Percentiles rank a stretch among this genome's conserved stretches.
These are phyloP conservation scores for Sebastolobus alascanus DNA, from an alignment of 2,797 vertebrate genomes.

Conservation along the genomic window DNA sequence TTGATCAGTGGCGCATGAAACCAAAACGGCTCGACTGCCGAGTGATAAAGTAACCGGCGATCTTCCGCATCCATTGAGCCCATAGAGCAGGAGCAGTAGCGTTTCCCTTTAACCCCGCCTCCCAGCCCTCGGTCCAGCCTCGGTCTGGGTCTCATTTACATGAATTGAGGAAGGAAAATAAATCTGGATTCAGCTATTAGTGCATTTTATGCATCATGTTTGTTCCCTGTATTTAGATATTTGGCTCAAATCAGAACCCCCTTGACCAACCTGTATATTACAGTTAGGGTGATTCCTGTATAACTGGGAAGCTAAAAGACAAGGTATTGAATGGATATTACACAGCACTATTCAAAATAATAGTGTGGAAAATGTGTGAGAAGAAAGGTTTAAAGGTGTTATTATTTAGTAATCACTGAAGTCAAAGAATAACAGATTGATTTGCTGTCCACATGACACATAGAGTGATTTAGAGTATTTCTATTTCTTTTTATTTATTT, in stretches of 20 bases:
- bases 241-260: not conserved
- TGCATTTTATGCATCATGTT: not conserved
- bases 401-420: constrained; percentile 31
- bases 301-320: not conserved
- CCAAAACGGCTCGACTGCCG: too few species aligned
- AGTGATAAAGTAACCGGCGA: too few species aligned
- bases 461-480: constrained; percentile 57
- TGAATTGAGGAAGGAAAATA: too few species aligned
- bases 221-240: not conserved
- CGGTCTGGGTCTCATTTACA: too few species aligned
- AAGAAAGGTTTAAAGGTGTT: constrained; percentile 29
- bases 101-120: too few species aligned
- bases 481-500: constrained; percentile 20
- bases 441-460: constrained; percentile 67
- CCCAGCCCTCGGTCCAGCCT: too few species aligned
- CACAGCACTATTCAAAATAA: not conserved
- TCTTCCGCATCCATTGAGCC: too few species aligned
- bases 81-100: too few species aligned
- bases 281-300: not conserved
- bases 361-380: not conserved
- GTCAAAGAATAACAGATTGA: constrained; percentile 60
- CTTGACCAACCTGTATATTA: not conserved
- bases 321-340: not conserved
- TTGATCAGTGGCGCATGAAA: too few species aligned
- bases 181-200: too few species aligned